These are phyloP conservation scores for Meteorus sp. DNA, from an alignment of 1,140 invertebrate genomes.

Conservation along the genomic window DNA sequence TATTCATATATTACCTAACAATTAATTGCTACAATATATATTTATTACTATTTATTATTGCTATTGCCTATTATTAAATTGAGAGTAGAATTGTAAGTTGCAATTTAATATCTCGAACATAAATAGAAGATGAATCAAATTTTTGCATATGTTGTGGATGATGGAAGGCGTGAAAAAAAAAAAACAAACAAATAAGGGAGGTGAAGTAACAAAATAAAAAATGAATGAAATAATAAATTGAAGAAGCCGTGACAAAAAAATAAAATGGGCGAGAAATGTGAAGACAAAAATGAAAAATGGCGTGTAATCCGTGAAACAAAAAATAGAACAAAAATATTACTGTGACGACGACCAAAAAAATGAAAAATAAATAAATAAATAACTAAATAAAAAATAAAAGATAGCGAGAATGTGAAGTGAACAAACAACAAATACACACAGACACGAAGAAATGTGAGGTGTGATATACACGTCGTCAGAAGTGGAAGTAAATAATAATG, in stretches of 20 bases:
- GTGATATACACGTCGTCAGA: not conserved
- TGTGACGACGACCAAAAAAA: too few species aligned
- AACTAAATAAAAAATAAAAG: not conserved
- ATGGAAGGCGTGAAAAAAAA: too few species aligned
- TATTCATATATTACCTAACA: constrained; percentile 25
- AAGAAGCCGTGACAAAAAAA: too few species aligned
- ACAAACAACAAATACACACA: constrained; percentile 26
- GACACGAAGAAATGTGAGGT: constrained; percentile 25
- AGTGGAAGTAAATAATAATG: constrained; percentile 23
- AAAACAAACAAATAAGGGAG: too few species aligned
- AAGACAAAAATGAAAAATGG: too few species aligned
- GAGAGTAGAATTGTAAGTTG: constrained; percentile 24
- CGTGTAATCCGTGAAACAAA: too few species aligned
- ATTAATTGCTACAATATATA: constrained; percentile 24
- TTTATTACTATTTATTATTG: too few species aligned
- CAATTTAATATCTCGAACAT: not conserved
- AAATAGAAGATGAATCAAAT: constrained; percentile 45
- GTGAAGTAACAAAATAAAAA: too few species aligned
- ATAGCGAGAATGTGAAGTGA: constrained; percentile 21
- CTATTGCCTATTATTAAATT: constrained; percentile 34
- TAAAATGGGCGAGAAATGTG: too few species aligned
- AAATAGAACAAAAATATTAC: too few species aligned
- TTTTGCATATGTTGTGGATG: constrained; percentile 38
- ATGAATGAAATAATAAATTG: too few species aligned
- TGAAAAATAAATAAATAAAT: too few species aligned